These are phyloP conservation scores for Petrocephalus zakoni DNA, from an alignment of 2,113 vertebrate genomes.

Conservation along the genomic window DNA sequence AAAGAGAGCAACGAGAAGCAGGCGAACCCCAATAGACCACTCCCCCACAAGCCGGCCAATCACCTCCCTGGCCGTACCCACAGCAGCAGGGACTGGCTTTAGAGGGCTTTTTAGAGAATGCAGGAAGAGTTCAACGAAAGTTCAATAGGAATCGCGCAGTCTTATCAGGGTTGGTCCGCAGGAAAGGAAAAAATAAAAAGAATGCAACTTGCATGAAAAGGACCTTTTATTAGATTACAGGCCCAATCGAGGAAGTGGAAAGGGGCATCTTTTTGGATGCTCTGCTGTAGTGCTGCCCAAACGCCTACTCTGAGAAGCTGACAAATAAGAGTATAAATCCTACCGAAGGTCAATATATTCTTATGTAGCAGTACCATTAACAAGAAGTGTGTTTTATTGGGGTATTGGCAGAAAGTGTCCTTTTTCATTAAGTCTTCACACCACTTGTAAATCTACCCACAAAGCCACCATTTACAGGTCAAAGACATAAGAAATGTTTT, in stretches of 20 bases:
- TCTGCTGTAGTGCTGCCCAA: background rate
- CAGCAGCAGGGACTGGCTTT: background rate
- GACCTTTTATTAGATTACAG: slow-evolving; percentile 34
- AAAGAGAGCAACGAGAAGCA: slow-evolving; percentile 17
- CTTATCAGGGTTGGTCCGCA: slow-evolving; percentile 43
- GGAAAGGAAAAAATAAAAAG: slow-evolving; percentile 37
- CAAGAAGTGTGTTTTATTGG: background rate
- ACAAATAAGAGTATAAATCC: slow-evolving; percentile 2
- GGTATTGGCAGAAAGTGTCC: background rate
- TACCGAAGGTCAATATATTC: slow-evolving; percentile 15
- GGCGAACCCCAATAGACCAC: slow-evolving; percentile 25
- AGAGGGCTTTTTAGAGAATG: slow-evolving; percentile 9
- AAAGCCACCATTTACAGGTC: background rate
- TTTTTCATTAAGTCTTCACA: background rate
- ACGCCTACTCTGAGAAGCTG: background rate
- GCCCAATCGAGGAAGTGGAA: background rate
- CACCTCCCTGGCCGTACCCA: background rate
- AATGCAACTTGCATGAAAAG: slow-evolving; percentile 43
- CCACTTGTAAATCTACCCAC: background rate
- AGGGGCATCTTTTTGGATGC: background rate
- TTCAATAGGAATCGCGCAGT: slow-evolving; percentile 34
- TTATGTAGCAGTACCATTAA: background rate
- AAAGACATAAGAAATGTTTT: background rate
- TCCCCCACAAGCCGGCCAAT: background rate
- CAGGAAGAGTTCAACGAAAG: slow-evolving; percentile 16